Base-by-base conservation (phyloP, 2,797 vertebrate genomes). In the Coracias cyanogaster region DNA sequence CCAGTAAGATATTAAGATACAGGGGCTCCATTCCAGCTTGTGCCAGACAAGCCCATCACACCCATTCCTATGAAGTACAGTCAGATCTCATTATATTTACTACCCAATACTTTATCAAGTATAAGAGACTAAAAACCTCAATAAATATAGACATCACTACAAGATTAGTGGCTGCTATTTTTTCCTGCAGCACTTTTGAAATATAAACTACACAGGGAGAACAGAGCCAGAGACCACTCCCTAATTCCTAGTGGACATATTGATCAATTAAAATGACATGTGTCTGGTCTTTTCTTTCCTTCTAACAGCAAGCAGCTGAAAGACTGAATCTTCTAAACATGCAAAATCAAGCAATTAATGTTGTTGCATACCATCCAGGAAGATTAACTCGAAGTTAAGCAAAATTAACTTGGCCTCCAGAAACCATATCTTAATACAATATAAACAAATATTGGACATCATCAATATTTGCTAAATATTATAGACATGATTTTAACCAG, bases 171-270 rank as follows among this genome's bases (percentile, higher is more conserved):
- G 20, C 39, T 90, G 39, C n/a, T 55, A 52, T 86, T 81, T 86
- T 84, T 95, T 58, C 65, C 86, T 86, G 25, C 70, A 85, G 82
- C 88, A 97, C 94, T 97, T 96, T 60, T 88, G 76, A 96, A 93
- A 95, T 93, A 87, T 39, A 91, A 96, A 96, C 81, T 94, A 91
- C 82, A 86, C 52, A 54, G 65, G 35, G 46, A 95, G 93, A 95
- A 86, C 49, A 80, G 96, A 97, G 87, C 84, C 89, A 94, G 89
- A 97, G 97, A 97, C 98, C 98, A 98, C 98, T 98, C 98, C 98
- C 98, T 98, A 96, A 97, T 98, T 98, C 96, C 94, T 96, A 97
- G 96, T 97, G 97, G 97, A 97, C 97, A 96, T 97, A 96, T 90
- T 97, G 97, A 97, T 97, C 97, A 95, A 94, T 93, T 96, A 96